Evolutionary conservation across 92 coral and sea anemone species (phyloP).

Genomic region (Epizoanthus rinbou): DNA sequence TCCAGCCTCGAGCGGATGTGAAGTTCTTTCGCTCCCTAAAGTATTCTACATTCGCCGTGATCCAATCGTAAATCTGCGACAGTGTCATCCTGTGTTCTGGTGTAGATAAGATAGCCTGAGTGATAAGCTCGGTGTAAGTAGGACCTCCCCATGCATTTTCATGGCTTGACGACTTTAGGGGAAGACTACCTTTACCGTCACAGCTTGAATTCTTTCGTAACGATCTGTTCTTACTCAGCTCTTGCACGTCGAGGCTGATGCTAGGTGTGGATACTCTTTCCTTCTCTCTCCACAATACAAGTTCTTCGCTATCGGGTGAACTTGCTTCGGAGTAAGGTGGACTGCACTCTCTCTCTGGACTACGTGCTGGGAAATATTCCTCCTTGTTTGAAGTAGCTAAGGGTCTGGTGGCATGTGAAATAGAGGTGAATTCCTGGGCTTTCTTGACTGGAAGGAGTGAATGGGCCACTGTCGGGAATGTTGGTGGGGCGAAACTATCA

Average conservation of each 20-base stretch:
- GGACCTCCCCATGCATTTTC: conserved; percentile 46
- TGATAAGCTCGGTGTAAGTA: conserved; percentile 41
- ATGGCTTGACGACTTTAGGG: conserved; percentile 26
- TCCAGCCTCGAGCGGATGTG: conserved; percentile 45
- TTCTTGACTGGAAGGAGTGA: conserved; percentile 21
- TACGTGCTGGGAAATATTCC: background rate
- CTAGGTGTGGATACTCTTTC: background rate
- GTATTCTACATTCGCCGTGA: conserved; percentile 36
- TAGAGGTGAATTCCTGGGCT: background rate
- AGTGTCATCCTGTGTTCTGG: conserved; percentile 40
- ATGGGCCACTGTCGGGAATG: conserved; percentile 14
- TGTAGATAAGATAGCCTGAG: conserved; percentile 40
- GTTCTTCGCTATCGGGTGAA: conserved; percentile 14
- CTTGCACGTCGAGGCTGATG: background rate
- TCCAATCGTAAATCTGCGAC: conserved; percentile 43
- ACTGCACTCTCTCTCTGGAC: background rate
- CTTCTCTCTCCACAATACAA: background rate
- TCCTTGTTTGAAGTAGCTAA: background rate
- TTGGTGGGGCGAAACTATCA: background rate
- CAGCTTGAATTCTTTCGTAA: conserved; percentile 19
- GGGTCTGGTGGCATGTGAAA: conserved; percentile 4
- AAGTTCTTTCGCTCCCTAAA: conserved; percentile 35
- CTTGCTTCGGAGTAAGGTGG: background rate
- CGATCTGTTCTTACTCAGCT: background rate
- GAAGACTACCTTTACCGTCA: background rate